Conservation (phyloP, 2,113 vertebrate species). For the Ictalurus punctatus region DNA sequence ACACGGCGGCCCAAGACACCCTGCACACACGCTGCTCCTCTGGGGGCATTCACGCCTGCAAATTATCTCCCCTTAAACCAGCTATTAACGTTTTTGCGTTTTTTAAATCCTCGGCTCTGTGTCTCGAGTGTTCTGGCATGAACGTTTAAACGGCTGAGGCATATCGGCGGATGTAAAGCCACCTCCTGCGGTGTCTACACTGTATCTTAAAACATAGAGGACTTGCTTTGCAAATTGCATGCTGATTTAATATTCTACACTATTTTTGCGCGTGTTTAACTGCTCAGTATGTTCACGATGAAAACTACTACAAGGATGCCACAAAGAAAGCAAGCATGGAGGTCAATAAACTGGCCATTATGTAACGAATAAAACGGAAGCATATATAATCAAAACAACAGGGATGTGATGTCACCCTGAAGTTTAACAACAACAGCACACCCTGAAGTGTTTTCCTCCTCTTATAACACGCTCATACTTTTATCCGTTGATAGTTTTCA, state of each 20-base stretch:
- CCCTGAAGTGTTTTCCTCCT: not conserved
- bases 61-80: constrained; percentile 45
- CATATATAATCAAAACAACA: not conserved
- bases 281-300: not conserved
- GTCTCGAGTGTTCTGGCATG: not conserved
- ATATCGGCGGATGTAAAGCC: not conserved
- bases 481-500: not conserved
- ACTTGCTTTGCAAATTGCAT: not conserved
- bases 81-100: constrained; percentile 40
- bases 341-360: not conserved
- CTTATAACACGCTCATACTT: not conserved
- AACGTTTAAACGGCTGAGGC: not conserved
- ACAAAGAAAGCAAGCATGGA: not conserved
- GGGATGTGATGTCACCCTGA: not conserved
- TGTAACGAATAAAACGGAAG: not conserved
- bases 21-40: constrained; percentile 12
- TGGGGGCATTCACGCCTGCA: constrained; percentile 50
- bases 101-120: constrained; percentile 38
- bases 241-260: not conserved
- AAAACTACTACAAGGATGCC: not conserved
- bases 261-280: not conserved
- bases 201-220: not conserved
- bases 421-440: not conserved
- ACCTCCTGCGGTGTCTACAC: not conserved
- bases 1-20: constrained; percentile 64